These are phyloP conservation scores for Buceros bicornis DNA, from an alignment of 2,797 vertebrate species.

Conservation along the genomic window DNA sequence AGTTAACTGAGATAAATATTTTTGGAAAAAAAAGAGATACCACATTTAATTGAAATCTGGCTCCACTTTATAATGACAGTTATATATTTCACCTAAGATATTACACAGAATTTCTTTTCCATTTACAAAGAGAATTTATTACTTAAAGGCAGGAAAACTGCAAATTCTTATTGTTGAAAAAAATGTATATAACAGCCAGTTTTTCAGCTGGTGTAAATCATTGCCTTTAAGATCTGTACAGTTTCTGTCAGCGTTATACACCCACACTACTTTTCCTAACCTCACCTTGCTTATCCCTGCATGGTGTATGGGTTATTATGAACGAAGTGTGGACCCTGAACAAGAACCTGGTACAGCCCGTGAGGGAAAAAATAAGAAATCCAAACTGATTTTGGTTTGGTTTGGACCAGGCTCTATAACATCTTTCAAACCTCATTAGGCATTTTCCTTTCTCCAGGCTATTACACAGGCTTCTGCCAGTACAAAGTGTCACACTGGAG, in stretches of 20 bases:
- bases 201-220: background rate
- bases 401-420: background rate
- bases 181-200: background rate
- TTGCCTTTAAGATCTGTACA: background rate
- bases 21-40: background rate
- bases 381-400: background rate
- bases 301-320: background rate
- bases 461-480: background rate
- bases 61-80: background rate
- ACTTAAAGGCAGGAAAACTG: background rate
- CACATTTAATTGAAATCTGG: slow-evolving; percentile 3
- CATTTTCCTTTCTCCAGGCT: background rate
- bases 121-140: background rate
- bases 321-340: background rate
- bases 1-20: slow-evolving; percentile 13
- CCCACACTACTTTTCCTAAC: background rate
- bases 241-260: background rate
- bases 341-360: background rate
- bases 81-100: background rate
- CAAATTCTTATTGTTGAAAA: background rate
- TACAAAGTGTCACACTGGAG: background rate
- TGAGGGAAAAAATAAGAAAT: background rate
- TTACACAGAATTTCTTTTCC: background rate
- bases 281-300: background rate
- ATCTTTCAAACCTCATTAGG: slow-evolving; percentile 11